Percentiles rank a stretch among this genome's conserved stretches.
Evolutionary conservation across 2,888 invertebrate species (phyloP).

Genomic region (Cantharis flavilabris): DNA sequence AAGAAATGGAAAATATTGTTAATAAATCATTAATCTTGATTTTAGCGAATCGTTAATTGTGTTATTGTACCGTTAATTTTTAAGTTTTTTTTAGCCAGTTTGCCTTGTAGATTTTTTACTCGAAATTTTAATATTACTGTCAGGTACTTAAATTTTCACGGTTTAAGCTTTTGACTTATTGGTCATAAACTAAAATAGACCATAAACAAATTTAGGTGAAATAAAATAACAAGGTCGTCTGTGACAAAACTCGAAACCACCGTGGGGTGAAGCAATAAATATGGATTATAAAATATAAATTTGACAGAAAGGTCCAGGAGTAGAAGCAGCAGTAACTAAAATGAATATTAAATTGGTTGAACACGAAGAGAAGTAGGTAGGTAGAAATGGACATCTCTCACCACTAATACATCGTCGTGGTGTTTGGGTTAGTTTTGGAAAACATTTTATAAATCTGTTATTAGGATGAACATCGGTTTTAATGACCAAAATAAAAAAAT

Average conservation of each 20-base stretch:
- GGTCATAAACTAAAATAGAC: conserved; percentile 36
- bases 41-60: neutral
- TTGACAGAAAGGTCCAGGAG: conserved; percentile 41
- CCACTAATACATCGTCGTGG: conserved; percentile 29
- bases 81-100: neutral
- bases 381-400: conserved; percentile 10
- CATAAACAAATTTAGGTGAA: conserved; percentile 38
- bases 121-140: conserved; percentile 7
- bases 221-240: conserved; percentile 36
- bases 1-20: neutral
- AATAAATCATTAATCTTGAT: neutral
- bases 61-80: neutral
- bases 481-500: conserved; percentile 29
- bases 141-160: conserved; percentile 23
- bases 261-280: conserved; percentile 44
- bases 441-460: conserved; percentile 33
- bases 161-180: conserved; percentile 37
- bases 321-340: conserved; percentile 10
- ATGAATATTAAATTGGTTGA: conserved; percentile 25
- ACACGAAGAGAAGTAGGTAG: conserved; percentile 1
- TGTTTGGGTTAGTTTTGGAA: conserved; percentile 18
- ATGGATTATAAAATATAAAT: conserved; percentile 45
- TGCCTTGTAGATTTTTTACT: neutral
- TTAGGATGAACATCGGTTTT: conserved; percentile 31
- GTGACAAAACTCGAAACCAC: conserved; percentile 33